A percentile compares a stretch with the other conserved stretches of the same genome.
Conservation (phyloP, 2,797 vertebrate genomes). For the Erithacus rubecula region DNA sequence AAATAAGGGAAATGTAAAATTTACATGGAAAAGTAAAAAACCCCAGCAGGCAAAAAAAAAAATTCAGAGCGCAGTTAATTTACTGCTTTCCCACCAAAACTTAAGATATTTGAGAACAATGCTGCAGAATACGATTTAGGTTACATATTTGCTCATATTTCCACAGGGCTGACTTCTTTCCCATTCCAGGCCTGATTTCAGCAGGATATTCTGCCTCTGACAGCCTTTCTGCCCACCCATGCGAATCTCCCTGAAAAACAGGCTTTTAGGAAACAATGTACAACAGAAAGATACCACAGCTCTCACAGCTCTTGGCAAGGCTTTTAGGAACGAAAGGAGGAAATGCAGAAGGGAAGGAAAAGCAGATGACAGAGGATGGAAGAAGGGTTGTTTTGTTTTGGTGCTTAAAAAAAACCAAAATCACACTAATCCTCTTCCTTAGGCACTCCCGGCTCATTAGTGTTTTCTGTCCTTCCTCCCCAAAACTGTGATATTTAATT, state of each 20-base stretch:
- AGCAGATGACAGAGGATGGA: slow-evolving; percentile 47
- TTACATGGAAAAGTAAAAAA: not conserved
- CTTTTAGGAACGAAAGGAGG: not conserved
- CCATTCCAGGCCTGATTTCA: not conserved
- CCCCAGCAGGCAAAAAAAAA: not conserved
- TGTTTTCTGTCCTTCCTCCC: not conserved
- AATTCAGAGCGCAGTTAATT: not conserved
- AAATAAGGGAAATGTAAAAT: not conserved
- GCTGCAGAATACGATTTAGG: not conserved
- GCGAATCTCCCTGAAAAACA: not conserved
- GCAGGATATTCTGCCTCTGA: not conserved
- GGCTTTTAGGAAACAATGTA: not conserved
- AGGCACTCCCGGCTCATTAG: not conserved
- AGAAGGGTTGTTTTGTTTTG: slow-evolving; percentile 36
- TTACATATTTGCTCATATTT: not conserved
- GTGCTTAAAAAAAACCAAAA: not conserved
- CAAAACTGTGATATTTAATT: not conserved
- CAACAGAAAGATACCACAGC: not conserved
- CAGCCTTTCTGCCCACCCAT: not conserved
- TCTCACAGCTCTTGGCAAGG: not conserved
- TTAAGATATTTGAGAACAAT: not conserved
- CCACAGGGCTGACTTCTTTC: not conserved
- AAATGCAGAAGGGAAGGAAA: slow-evolving; percentile 58
- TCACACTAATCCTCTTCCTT: not conserved
- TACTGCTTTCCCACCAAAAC: not conserved